Percentiles rank a stretch among this genome's conserved stretches.
phyloP scores from a whole-genome alignment of 2,797 vertebrate genomes.

The Alca torda region DNA sequence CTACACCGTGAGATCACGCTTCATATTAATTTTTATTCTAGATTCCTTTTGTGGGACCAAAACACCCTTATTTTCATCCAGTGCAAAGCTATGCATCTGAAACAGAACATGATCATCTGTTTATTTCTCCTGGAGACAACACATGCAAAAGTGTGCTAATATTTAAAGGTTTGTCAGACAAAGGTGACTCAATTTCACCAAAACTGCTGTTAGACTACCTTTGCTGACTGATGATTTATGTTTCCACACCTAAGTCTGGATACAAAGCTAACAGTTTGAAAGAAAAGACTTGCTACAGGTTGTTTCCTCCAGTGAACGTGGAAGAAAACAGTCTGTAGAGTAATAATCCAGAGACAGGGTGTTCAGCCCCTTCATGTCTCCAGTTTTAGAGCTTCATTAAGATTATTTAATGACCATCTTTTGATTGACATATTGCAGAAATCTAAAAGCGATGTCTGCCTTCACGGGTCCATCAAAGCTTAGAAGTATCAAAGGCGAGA shows the following conservation, averaged over 20 bases:
- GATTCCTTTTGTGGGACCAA: not conserved
- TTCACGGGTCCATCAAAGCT: not conserved
- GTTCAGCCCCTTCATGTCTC: not conserved
- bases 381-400: not conserved
- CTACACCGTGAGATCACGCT: not conserved
- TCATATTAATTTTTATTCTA: not conserved
- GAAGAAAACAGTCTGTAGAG: not conserved
- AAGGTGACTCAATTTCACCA: constrained; percentile 47
- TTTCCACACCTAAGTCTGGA: not conserved
- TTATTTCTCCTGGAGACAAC: constrained; percentile 9
- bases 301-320: not conserved
- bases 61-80: not conserved
- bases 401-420: not conserved
- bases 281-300: not conserved
- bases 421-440: not conserved
- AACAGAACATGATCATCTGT: not conserved
- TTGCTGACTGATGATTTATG: constrained; percentile 9
- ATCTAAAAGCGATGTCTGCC: not conserved
- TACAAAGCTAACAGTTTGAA: constrained; percentile 3
- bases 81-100: not conserved
- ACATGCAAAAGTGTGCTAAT: not conserved
- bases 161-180: constrained; percentile 26
- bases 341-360: not conserved
- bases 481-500: not conserved
- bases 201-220: not conserved